Percentiles rank a stretch among this genome's conserved stretches.
Evolutionary conservation across 2,888 invertebrate genomes (phyloP).

Genomic region (Esperia sulphurella): DNA sequence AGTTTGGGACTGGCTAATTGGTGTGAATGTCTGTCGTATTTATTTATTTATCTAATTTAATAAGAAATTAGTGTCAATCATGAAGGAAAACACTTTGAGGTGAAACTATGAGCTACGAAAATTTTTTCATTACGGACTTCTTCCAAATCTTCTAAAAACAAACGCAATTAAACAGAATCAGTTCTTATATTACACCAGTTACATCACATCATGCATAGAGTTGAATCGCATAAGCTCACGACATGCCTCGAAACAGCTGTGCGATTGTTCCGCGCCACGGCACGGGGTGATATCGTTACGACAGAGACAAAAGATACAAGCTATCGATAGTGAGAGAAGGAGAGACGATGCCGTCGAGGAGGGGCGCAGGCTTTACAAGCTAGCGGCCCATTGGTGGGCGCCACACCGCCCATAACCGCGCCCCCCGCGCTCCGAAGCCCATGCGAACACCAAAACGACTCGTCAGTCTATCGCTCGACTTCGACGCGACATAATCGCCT

Average conservation of each 20-base stretch:
- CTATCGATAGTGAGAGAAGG: conserved; percentile 33
- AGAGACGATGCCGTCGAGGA: conserved; percentile 35
- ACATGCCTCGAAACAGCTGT: conserved; percentile 67
- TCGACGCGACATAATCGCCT: conserved; percentile 68
- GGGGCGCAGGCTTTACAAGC: conserved; percentile 62
- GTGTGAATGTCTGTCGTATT: no score
- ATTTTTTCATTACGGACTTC: no score
- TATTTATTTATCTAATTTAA: no score
- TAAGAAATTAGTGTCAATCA: no score
- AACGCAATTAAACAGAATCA: conserved; percentile 20
- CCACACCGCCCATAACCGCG: conserved; percentile 57
- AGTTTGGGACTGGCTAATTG: no score
- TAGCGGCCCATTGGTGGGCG: conserved; percentile 47
- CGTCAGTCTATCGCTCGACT: conserved; percentile 71
- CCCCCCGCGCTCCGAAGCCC: conserved; percentile 55
- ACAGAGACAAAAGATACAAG: conserved; percentile 33
- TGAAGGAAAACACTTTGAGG: no score
- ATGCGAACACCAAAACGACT: conserved; percentile 40
- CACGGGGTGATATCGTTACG: conserved; percentile 44
- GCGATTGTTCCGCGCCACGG: conserved; percentile 49
- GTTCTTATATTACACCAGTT: conserved; percentile 53
- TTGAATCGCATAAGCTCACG: conserved; percentile 32
- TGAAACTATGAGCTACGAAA: no score
- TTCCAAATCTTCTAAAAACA: conserved; percentile 6
- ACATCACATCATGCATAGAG: conserved; percentile 55